These are phyloP conservation scores for Chloroclysta siterata DNA, from an alignment of 2,888 invertebrate genomes.

Conservation along the genomic window DNA sequence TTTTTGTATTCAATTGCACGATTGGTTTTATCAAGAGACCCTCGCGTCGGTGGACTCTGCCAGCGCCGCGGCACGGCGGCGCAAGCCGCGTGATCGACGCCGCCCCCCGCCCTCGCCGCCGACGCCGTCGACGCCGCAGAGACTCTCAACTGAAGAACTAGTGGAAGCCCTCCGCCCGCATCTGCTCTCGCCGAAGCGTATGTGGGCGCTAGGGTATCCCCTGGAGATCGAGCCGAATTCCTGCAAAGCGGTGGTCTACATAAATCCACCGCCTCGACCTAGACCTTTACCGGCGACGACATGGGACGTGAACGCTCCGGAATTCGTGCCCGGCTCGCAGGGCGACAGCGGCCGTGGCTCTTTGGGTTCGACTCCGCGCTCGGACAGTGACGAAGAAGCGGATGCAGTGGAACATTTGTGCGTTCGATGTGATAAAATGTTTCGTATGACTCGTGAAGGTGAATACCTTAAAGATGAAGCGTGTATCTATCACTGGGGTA, in stretches of 20 bases:
- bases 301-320: slow-evolving; percentile 88
- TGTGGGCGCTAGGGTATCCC: slow-evolving; percentile 90
- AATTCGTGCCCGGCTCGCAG: slow-evolving; percentile 86
- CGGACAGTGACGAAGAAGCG: slow-evolving; percentile 84
- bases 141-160: slow-evolving; percentile 84
- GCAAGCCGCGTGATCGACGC: slow-evolving; percentile 71
- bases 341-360: slow-evolving; percentile 84
- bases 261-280: slow-evolving; percentile 81
- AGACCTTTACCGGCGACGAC: slow-evolving; percentile 64
- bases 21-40: slow-evolving; percentile 83
- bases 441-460: slow-evolving; percentile 88
- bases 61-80: slow-evolving; percentile 74
- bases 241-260: slow-evolving; percentile 87
- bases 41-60: slow-evolving; percentile 73
- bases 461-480: slow-evolving; percentile 89
- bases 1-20: slow-evolving; percentile 76
- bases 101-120: slow-evolving; percentile 78
- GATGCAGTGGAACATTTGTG: slow-evolving; percentile 87
- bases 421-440: slow-evolving; percentile 89
- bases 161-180: slow-evolving; percentile 85
- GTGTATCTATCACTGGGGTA: slow-evolving; percentile 96
- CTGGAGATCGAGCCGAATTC: slow-evolving; percentile 86
- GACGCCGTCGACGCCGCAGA: slow-evolving; percentile 78
- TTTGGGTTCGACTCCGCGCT: slow-evolving; percentile 83
- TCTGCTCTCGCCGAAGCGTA: slow-evolving; percentile 85